Percentiles rank a stretch among this genome's conserved stretches.
These are phyloP conservation scores for Zaprionus lachaisei DNA, from an alignment of 1,140 invertebrate genomes.

Conservation along the genomic window DNA sequence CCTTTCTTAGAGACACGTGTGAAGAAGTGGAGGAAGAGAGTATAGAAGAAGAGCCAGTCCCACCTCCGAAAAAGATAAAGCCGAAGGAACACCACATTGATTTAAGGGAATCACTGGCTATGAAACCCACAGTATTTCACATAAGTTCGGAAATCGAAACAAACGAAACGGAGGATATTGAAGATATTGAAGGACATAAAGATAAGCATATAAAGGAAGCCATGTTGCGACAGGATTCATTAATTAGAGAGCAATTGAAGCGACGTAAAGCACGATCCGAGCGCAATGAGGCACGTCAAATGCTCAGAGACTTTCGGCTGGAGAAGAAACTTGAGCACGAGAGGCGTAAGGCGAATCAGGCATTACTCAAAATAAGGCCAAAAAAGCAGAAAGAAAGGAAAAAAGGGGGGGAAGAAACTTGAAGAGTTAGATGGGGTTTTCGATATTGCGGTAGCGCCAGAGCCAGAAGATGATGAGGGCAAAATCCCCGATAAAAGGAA, in stretches of 20 bases:
- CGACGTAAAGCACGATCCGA: constrained; percentile 19
- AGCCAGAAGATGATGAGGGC: constrained; percentile 54
- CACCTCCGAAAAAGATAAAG: neutral
- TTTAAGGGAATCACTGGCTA: too few relatives aligned
- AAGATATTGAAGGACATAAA: too few relatives aligned
- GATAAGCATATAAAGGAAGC: neutral
- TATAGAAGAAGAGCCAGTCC: constrained; percentile 2
- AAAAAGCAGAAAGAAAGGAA: neutral
- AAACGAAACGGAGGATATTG: too few relatives aligned
- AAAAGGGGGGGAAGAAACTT: neutral
- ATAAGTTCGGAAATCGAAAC: too few relatives aligned
- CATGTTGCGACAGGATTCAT: neutral
- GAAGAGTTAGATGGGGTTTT: constrained; percentile 39
- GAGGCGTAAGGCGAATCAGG: constrained; percentile 1
- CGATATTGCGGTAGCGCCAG: constrained; percentile 51
- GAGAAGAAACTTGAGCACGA: constrained; percentile 23
- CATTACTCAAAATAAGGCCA: neutral
- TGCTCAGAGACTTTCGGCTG: constrained; percentile 41
- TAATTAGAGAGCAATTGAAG: neutral
- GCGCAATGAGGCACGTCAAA: constrained; percentile 55
- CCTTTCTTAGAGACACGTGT: neutral
- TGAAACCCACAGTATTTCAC: too few relatives aligned
- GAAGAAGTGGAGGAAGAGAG: constrained; percentile 20
- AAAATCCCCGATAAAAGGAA: constrained; percentile 59
- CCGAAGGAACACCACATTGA: too few relatives aligned